Base-by-base conservation (phyloP, 2,113 vertebrate genomes). In the Rhizomys pruinosus region DNA sequence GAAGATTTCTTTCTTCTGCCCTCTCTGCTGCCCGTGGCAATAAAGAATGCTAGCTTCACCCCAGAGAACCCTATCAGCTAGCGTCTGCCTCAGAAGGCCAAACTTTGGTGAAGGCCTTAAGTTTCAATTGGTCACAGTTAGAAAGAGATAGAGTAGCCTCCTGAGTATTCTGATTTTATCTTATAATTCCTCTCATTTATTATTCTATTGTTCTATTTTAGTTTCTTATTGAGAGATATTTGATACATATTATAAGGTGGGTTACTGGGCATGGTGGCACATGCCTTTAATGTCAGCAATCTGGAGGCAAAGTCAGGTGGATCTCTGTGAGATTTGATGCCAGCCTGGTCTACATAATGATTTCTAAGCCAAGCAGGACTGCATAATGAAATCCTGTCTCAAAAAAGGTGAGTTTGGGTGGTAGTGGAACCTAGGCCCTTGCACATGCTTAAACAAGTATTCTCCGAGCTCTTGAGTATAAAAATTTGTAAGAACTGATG, bases 1-100 rank as follows among this genome's bases (percentile, higher is more conserved):
- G 57, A 73, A 68, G 22, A 69, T 72, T 92, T 92, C n/a, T n/a
- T 64, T 63, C 66, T 90, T 52, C 39, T 89, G 25, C 39, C 72
- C 77, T 66, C 32, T 42, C 47, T 74, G 22, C 91, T 93, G 85
- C 22, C 59, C 59, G 16, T 42, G 55, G 71, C 78, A 94, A 64
- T 94, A 59, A 37, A 61, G 42, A 96, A 47, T 55, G 37, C 52
- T 47, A 69, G 32, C 63, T 80, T 86, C 10, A 29, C 37, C 88
- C 78, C 52, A 37, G 55, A 42, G 25, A 91, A 74, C 16, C 11
- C 13, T 92, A 66, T 85, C 2, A 44, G 52, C 19, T 10, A 47
- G 63, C 39, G 52, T 84, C 29, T 89, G 39, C 52, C 52, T 61
- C 34, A 39, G 77, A 73, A 84, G 32, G n/a, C 39, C 20, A 81